Evolutionary conservation across 2,888 invertebrate species (phyloP).

Genomic region (Drosophila crucigera): DNA sequence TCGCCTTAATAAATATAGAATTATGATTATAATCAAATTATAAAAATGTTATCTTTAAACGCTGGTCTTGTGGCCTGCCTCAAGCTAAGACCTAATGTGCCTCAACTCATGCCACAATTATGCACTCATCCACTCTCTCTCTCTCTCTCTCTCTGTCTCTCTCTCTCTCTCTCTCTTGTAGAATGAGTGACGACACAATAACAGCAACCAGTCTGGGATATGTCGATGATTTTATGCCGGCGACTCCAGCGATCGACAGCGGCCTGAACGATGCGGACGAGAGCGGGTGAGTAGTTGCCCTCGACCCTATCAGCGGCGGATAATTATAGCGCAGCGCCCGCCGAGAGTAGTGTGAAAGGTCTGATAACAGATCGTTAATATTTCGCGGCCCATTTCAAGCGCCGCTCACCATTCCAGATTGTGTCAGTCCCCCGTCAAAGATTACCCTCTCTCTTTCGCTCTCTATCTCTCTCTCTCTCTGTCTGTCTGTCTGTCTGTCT

Average conservation of each 20-base stretch:
- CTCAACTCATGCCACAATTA: neutral
- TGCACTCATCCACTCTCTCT: neutral
- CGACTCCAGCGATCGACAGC: conserved; percentile 22
- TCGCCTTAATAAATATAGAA: neutral
- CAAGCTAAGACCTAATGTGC: conserved; percentile 21
- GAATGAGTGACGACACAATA: conserved; percentile 69
- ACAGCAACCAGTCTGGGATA: conserved; percentile 40
- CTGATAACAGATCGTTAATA: conserved; percentile 79
- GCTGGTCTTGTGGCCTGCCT: conserved; percentile 28
- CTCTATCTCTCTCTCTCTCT: neutral
- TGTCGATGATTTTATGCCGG: conserved; percentile 34
- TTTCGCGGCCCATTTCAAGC: conserved; percentile 76
- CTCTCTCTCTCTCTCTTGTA: conserved; percentile 31
- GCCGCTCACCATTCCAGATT: conserved; percentile 31
- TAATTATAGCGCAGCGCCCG: conserved; percentile 64
- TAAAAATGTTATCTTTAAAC: neutral
- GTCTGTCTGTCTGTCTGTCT: neutral
- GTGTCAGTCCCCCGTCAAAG: neutral
- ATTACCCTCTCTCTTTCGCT: neutral
- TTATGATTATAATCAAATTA: neutral
- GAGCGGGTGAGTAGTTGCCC: conserved; percentile 70
- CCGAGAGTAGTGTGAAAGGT: conserved; percentile 57
- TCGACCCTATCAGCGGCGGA: conserved; percentile 67
- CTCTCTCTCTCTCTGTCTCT: neutral
- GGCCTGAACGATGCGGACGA: conserved; percentile 54